phyloP scores from a whole-genome alignment of 2,888 invertebrate species.

The Lutraria lutraria region DNA sequence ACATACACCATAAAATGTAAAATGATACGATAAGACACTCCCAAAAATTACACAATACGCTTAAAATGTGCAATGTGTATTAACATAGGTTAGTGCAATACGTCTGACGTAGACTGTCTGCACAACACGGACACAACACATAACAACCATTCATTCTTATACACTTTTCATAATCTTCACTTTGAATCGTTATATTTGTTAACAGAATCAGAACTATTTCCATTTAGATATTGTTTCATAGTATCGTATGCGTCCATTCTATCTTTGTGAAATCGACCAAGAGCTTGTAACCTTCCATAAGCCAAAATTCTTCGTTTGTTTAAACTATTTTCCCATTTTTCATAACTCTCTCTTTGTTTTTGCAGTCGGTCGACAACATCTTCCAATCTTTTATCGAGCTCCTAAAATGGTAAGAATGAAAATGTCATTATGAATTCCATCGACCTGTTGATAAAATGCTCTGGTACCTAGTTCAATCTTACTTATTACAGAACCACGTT shows the following conservation, averaged over 20 bases:
- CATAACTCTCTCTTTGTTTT: conserved; percentile 46
- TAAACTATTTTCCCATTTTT: conserved; percentile 51
- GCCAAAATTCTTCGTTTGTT: conserved; percentile 45
- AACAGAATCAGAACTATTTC: not conserved
- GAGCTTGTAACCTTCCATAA: conserved; percentile 43
- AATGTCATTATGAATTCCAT: too few species aligned
- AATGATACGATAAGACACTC: too few species aligned
- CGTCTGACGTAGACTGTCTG: too few species aligned
- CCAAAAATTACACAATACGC: too few species aligned
- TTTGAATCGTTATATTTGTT: not conserved
- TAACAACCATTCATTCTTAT: too few species aligned
- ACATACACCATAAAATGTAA: too few species aligned
- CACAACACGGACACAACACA: too few species aligned
- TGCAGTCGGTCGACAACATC: conserved; percentile 38
- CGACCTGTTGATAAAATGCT: not conserved
- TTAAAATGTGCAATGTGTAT: too few species aligned
- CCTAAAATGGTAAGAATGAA: conserved; percentile 23
- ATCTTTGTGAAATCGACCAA: conserved; percentile 45
- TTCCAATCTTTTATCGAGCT: conserved; percentile 49
- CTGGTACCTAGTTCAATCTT: not conserved
- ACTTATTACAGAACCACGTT: not conserved
- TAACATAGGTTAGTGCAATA: too few species aligned
- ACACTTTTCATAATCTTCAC: not conserved
- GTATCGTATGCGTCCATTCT: conserved; percentile 53
- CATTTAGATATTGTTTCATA: conserved; percentile 43